Evolutionary conservation across 2,113 vertebrate species (phyloP).

Genomic region (Elephas maximus): DNA sequence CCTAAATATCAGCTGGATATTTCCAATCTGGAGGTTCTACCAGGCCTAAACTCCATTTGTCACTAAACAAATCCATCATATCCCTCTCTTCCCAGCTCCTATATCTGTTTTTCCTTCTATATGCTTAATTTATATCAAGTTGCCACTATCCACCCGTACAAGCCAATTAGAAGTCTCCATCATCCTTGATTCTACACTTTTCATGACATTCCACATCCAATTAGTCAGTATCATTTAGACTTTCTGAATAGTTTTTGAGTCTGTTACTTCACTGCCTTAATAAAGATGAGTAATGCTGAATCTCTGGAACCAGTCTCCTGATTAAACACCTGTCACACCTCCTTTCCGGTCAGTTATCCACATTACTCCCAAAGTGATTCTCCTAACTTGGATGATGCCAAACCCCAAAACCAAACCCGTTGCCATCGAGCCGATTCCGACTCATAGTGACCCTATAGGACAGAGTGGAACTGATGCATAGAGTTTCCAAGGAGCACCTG

Average conservation of each 20-base stretch:
- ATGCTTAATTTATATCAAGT: background rate
- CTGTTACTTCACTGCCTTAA: background rate
- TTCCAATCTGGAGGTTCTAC: background rate
- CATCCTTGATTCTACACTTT: background rate
- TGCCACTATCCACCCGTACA: background rate
- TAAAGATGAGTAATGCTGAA: background rate
- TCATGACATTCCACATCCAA: background rate
- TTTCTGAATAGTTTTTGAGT: background rate
- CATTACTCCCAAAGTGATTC: background rate
- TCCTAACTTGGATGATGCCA: background rate
- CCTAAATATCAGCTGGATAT: background rate
- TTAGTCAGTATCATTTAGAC: background rate
- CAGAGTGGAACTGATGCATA: no score
- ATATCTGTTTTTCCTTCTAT: slow-evolving; percentile 21
- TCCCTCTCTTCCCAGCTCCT: background rate
- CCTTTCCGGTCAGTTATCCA: background rate
- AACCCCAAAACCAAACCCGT: no score
- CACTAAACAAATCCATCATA: background rate
- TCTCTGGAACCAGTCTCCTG: background rate
- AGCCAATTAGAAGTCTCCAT: background rate
- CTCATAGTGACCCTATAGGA: no score
- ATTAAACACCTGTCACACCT: background rate
- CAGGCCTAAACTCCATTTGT: background rate
- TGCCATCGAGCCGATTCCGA: no score
- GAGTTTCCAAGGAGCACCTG: no score